Base-by-base conservation (phyloP, 2,888 invertebrate species). In the Agrochola litura region DNA sequence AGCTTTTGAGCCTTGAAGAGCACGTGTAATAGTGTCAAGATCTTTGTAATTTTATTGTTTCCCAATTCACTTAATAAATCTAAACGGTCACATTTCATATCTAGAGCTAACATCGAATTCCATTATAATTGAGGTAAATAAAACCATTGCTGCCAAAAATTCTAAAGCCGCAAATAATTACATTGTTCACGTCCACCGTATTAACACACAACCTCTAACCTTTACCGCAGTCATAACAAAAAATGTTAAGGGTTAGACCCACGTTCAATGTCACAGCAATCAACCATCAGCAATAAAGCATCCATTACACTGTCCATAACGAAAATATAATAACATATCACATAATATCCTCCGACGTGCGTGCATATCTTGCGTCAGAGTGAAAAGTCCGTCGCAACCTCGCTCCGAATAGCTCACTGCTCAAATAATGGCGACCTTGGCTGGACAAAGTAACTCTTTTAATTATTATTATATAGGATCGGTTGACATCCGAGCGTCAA, bases 291-390 rank as follows among this genome's bases (percentile, higher is more conserved):
- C 79, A 82, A 85, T 88, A 84, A 90, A 83, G 77, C 88, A 88
- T 87, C 86, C 90, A 92, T 93, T 92, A 92, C 90, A 90, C 88
- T 92, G 93, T 92, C 93, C 91, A 93, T 94, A 95, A 94, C 94
- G 92, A 95, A 94, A 94, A 95, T 91, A 93, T 95, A 95, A 95
- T 95, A 93, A 94, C 93, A 93, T 93, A 91, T 92, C 90, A 88
- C 90, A 91, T 73, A 76, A 81, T 71, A 79, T 83, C 73, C 69
- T 79, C 80, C 69, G 88, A 90, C 90, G 90, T 91, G 93, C 92
- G 92, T 89, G 91, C 90, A 84, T 84, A 86, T 86, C 88, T 94
- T 94, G 92, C 92, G 88, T 92, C 94, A 94, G 90, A 94, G 92
- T 89, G 91, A 94, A 92, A 94, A 94, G 92, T 91, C 89, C 79